phyloP scores from a whole-genome alignment of 2,797 vertebrate genomes.

The Tragelaphus eurycerus region DNA sequence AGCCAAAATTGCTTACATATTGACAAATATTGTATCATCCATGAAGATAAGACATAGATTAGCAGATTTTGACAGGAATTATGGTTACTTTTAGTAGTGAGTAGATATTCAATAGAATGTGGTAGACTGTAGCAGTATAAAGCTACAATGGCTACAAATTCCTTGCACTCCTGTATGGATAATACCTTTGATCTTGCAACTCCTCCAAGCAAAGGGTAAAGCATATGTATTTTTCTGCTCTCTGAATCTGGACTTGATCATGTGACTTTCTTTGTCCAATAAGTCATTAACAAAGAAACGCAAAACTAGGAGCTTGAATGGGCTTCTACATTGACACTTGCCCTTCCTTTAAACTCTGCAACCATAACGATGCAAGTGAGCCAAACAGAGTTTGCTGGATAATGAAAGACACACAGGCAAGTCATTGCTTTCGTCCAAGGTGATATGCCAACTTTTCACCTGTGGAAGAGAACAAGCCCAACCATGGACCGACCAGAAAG shows the following conservation, averaged over 20 bases:
- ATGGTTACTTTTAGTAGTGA: neutral
- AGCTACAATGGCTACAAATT: neutral
- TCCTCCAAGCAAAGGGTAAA: neutral
- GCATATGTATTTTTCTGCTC: neutral
- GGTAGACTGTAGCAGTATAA: neutral
- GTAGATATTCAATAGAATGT: neutral
- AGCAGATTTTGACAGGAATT: neutral
- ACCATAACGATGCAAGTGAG: neutral
- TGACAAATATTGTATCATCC: neutral
- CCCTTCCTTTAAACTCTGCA: neutral
- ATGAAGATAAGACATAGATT: neutral
- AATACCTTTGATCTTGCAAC: neutral
- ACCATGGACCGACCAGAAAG: neutral
- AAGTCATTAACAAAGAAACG: neutral
- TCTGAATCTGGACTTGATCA: neutral
- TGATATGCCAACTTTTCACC: neutral
- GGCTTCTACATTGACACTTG: neutral
- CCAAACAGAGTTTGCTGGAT: neutral
- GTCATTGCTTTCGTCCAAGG: accelerated
- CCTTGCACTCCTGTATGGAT: neutral
- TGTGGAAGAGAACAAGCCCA: neutral
- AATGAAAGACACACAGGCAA: neutral
- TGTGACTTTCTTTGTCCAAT: neutral
- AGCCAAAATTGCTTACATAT: neutral
- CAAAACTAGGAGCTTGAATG: neutral